phyloP scores from a whole-genome alignment of 2,797 vertebrate species.

The Ctenopoma multispine region DNA sequence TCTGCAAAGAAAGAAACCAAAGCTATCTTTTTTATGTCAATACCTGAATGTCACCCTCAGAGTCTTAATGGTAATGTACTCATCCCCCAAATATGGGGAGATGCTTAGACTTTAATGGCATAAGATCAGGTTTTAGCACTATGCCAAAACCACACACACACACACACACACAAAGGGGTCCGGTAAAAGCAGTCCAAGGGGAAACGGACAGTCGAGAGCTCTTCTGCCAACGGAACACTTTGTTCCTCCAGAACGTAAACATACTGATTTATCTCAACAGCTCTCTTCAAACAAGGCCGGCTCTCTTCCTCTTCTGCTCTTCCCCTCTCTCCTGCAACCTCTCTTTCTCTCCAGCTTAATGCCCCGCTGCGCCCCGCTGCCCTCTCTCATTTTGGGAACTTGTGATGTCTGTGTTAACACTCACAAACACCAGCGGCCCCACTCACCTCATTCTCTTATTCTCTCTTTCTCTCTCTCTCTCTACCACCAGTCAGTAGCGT shows the following conservation, averaged over 20 bases:
- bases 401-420: conserved; percentile 75
- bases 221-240: conserved; percentile 84
- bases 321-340: conserved; percentile 60
- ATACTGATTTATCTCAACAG: conserved; percentile 85
- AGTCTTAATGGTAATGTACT: conserved; percentile 39
- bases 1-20: conserved; percentile 7
- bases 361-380: conserved; percentile 62
- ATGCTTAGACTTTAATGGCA: conserved; percentile 51
- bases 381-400: conserved; percentile 64
- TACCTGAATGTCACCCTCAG: conserved; percentile 24
- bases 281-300: conserved; percentile 75
- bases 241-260: conserved; percentile 85
- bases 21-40: conserved; percentile 38
- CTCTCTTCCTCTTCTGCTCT: conserved; percentile 63
- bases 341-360: conserved; percentile 67
- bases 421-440: conserved; percentile 53
- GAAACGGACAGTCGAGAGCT: conserved; percentile 77
- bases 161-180: conserved; percentile 50
- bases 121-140: conserved; percentile 50
- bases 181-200: conserved; percentile 68
- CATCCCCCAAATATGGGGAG: conserved; percentile 52
- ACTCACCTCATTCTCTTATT: conserved; percentile 28
- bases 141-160: conserved; percentile 32
- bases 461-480: neutral
- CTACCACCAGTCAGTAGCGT: conserved; percentile 3